phyloP scores from a whole-genome alignment of 2,797 vertebrate genomes.

The Psittacula derbiana region DNA sequence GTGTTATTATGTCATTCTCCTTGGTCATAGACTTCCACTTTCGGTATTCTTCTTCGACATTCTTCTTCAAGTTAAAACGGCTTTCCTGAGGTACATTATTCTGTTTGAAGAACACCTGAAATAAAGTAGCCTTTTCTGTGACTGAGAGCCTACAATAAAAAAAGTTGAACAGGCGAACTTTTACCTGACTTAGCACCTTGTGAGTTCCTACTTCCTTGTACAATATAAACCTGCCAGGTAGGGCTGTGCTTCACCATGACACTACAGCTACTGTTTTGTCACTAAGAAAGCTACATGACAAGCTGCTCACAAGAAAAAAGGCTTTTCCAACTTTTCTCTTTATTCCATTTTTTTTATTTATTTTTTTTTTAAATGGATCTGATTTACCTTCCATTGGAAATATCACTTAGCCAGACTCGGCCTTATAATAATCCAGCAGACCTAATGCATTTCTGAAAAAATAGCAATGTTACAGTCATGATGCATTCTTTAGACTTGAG shows the following conservation, averaged over 20 bases:
- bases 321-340: neutral
- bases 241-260: fast-evolving
- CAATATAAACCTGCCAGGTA: neutral
- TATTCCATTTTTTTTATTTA: neutral
- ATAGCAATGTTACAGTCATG: neutral
- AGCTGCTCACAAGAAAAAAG: neutral
- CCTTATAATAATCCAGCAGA: neutral
- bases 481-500: neutral
- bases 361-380: neutral
- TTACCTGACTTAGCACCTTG: neutral
- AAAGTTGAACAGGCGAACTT: neutral
- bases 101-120: slow-evolving; percentile 96
- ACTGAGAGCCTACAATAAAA: neutral
- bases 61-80: slow-evolving; percentile 98
- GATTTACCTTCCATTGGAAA: neutral
- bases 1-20: slow-evolving; percentile 95
- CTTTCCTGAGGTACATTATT: slow-evolving; percentile 98
- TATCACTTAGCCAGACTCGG: neutral
- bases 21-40: slow-evolving; percentile 99
- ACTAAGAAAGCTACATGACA: neutral
- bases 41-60: slow-evolving; percentile 97
- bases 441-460: neutral
- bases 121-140: neutral
- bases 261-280: neutral
- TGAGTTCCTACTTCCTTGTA: neutral